These are phyloP conservation scores for Delia radicum DNA, from an alignment of 1,140 invertebrate genomes.

Conservation along the genomic window DNA sequence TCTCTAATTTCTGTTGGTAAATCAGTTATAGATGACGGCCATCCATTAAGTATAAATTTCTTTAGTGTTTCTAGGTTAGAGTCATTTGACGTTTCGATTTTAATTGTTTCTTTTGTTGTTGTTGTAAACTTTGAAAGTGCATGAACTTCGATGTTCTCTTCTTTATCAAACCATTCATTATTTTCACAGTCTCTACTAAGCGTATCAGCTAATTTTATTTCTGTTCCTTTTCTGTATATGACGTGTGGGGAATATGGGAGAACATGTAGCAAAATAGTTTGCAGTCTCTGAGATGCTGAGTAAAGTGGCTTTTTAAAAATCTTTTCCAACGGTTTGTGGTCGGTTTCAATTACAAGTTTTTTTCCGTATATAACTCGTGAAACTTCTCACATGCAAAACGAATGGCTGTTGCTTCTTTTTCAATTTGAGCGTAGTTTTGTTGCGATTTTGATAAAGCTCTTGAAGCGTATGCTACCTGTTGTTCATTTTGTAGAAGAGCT, in stretches of 20 bases:
- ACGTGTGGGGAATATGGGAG: neutral
- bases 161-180: too few relatives aligned
- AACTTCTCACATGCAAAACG: slow-evolving; percentile 44
- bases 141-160: too few relatives aligned
- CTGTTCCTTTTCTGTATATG: neutral
- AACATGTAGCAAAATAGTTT: neutral
- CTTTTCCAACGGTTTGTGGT: slow-evolving; percentile 57
- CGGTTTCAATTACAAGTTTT: slow-evolving; percentile 48
- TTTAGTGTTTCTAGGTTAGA: too few relatives aligned
- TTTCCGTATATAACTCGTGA: slow-evolving; percentile 35
- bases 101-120: too few relatives aligned
- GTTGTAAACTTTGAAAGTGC: too few relatives aligned
- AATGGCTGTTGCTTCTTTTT: slow-evolving; percentile 53
- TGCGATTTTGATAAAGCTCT: slow-evolving; percentile 45
- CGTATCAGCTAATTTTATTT: too few relatives aligned
- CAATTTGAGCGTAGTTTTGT: slow-evolving; percentile 45
- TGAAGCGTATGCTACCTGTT: slow-evolving; percentile 40
- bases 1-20: too few relatives aligned
- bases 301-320: slow-evolving; percentile 53
- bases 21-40: too few relatives aligned
- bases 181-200: too few relatives aligned
- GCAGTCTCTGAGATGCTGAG: neutral
- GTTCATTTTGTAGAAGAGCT: slow-evolving; percentile 36
- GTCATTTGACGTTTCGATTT: too few relatives aligned
- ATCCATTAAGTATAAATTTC: too few relatives aligned